Evolutionary conservation across 2,888 invertebrate genomes (phyloP).

Genomic region (Ophioninae sp.): DNA sequence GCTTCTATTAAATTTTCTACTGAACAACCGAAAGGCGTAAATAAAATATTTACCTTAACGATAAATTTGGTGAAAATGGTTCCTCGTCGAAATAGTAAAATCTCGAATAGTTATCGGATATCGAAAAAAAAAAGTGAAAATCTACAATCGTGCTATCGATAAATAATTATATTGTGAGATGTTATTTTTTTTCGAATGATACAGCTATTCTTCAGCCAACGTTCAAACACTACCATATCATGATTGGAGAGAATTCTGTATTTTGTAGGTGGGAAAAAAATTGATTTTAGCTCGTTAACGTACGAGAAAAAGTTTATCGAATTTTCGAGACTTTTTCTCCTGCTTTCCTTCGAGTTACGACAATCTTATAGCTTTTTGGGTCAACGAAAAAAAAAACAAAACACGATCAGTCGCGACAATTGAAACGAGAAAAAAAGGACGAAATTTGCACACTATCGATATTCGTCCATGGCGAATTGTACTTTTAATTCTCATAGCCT

Average conservation of each 20-base stretch:
- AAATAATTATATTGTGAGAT: neutral
- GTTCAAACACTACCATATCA: constrained; percentile 16
- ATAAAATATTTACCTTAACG: neutral
- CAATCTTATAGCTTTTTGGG: constrained; percentile 68
- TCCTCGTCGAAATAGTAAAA: neutral
- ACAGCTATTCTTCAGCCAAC: neutral
- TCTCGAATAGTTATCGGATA: neutral
- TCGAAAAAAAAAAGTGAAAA: neutral
- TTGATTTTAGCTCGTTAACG: neutral
- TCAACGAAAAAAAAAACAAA: constrained; percentile 14
- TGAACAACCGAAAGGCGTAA: neutral
- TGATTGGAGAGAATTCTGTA: neutral
- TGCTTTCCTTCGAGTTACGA: constrained; percentile 28
- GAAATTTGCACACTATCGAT: constrained; percentile 35
- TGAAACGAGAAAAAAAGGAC: constrained; percentile 24
- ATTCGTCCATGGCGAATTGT: constrained; percentile 19
- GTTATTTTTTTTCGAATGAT: neutral
- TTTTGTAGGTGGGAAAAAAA: neutral
- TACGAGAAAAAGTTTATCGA: constrained; percentile 35
- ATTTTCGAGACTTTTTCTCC: constrained; percentile 18
- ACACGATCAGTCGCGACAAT: constrained; percentile 50
- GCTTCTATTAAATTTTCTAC: neutral
- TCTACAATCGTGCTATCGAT: neutral
- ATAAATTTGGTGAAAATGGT: neutral
- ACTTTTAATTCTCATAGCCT: neutral